Evolutionary conservation across 2,797 vertebrate species (phyloP), one percentile per base, ranked within the genome.

Genomic region (Rhinichthys osculus): DNA sequence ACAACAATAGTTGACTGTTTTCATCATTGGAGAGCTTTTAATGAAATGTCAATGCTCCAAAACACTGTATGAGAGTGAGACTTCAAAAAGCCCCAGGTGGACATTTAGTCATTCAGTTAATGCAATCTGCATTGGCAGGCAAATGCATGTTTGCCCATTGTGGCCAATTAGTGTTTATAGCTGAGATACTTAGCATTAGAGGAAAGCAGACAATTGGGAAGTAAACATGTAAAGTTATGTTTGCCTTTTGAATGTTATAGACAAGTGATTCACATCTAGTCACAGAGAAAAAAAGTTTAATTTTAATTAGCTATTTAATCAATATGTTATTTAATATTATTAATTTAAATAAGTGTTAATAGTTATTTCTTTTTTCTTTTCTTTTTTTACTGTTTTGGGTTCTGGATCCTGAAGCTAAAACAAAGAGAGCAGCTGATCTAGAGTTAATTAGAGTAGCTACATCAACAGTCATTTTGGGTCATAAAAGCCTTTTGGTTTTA

Each of bases 21-120:
- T 47, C 40, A 30, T 38, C 7, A 17, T 19, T 35, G 44, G 35
- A 50, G 30, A 54, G 59, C 72, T 38, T 50, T 52, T 66, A 77
- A 83, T 52, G 57, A n/a, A 76, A 77, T 21, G 57, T 64, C 11
- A 64, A 64, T 27, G 19, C 70, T 76, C 21, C 72, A n/a, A 52
- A 19, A 67, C 42, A 23, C 16, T n/a, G 30, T 10, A 9, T 69
- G 44, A 33, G 81, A 47, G 16, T 13, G 40, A 50, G 42, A 40
- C 62, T 40, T 78, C 30, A 57, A 47, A 42, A 67, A 84, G 62
- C 35, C 73, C 62, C 47, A 57, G 47, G 47, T 40, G 69, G 35
- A 69, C 73, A 78, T 84, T 78, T n/a, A 54, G 35, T 77, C 64
- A 57, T 42, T 69, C 62, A 69, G 23, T 40, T 52, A 84, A 76